Base-by-base conservation (phyloP, 1,140 invertebrate genomes). In the Proales similis region DNA sequence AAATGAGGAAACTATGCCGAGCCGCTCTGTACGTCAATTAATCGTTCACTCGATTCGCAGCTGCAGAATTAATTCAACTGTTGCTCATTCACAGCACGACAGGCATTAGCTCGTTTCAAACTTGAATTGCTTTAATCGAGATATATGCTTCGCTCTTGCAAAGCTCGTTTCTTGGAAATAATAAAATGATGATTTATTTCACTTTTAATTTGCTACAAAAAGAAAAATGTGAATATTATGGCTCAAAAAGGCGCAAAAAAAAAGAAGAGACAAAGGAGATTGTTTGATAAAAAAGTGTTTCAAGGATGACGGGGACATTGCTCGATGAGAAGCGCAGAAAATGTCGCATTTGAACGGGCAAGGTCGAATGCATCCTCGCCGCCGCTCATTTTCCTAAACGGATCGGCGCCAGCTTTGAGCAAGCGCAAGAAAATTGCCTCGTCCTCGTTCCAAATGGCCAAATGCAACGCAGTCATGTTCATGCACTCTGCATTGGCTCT, bases 371-470 rank as follows among this genome's bases (percentile, higher is more conserved):
- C 66, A 7, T 68, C 67, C 5, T 69, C 47, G 22, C 68, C 65
- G n/a, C 68, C 73, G 45, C 45, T 57, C 72, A 74, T 74, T 48
- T 68, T 72, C 9, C 68, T 20, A 3, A 20, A 53, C 0, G 65
- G 63, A 60, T 77, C 68, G 22, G 73, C 74, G 27, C 69, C 69
- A 27, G 70, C 68, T 39, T 67, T 64, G 20, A 78, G 29, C 19
- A 78, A 53, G 20, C 45, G 39, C 30, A 57, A 30, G 4, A 42
- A 36, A 42, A 57, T 57, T 14, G 39, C 51, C 29, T 48, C 39
- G 67, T 63, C 65, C 74, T 73, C 74, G 67, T 74, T 70, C 70
- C 74, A 70, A 4, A 71, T 69, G 38, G 74, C 73, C 22, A 75
- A 64, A 66, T 76, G 74, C 47, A 76, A 48, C 14, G 73, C 70